Base-by-base conservation (phyloP, 2,797 vertebrate genomes). In the Pteropus rufus region DNA sequence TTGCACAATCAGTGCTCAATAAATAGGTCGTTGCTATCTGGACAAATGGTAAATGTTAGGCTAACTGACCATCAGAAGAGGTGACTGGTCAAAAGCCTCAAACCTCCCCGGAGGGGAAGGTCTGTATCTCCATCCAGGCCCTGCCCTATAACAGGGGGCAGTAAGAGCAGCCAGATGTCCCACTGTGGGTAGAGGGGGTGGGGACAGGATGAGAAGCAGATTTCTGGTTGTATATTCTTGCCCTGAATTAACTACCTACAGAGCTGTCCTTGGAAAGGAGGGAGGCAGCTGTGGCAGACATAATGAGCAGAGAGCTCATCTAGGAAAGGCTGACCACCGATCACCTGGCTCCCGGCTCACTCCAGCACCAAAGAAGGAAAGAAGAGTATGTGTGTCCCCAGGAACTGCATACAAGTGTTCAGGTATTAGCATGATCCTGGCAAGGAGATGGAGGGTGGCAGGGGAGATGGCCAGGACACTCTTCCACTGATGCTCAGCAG, bases 291-390 rank as follows among this genome's bases (percentile, higher is more conserved):
- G 58, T 16, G 54, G 60, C 56, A 16, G 92, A 52, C 23, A 24
- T 75, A 73, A 80, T 31, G 39, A 97, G 93, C 86, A 93, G 93
- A 83, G 77, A 62, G 44, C 70, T 70, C 67, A 4, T 8, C 54
- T 65, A 72, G 65, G 52, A 73, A 93, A 86, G 89, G 54, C 76
- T 84, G 62, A 69, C 84, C 89, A 77, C 96, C 5, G 67, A 86
- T 90, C 86, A 15, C 77, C 72, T 64, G 52, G 54, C 64, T 91
- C 88, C 49, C 5, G 16, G 60, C 67, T 93, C 60, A 54, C 95
- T 96, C 76, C 18, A 56, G 88, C 46, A 87, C 54, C 75, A 46
- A 49, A 58, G 77, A 72, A 92, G 65, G 29, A 41, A 52, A 3
- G 11, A 5, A 12, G 64, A 36, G 16, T 19, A 11, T 0, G 1